Evolutionary conservation across 2,797 vertebrate genomes (phyloP).

Genomic region (Tauraco hartlaubi): DNA sequence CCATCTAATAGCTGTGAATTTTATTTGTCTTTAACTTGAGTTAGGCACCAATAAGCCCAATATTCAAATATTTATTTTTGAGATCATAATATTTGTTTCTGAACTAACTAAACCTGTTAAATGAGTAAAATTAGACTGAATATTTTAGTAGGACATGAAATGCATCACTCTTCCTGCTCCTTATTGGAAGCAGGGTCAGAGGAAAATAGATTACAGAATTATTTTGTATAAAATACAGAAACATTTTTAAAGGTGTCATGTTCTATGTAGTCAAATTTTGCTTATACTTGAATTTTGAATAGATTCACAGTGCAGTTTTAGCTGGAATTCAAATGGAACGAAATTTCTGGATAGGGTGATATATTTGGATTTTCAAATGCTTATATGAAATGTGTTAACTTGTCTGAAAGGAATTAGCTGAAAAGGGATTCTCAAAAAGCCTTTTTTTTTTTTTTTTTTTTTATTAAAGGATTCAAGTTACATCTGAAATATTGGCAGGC

Average conservation of each 20-base stretch:
- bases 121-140: neutral
- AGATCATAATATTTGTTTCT: neutral
- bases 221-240: neutral
- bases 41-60: neutral
- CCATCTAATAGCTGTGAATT: neutral
- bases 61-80: neutral
- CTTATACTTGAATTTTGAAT: conserved; percentile 3
- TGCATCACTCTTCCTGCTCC: neutral
- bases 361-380: conserved; percentile 30
- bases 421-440: neutral
- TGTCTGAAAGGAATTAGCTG: neutral
- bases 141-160: neutral
- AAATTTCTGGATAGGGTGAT: neutral
- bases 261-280: neutral
- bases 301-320: neutral
- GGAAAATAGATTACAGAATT: neutral
- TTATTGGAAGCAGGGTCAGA: neutral
- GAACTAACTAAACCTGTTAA: neutral
- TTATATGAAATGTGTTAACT: neutral
- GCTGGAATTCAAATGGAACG: neutral
- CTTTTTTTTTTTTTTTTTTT: neutral
- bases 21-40: neutral
- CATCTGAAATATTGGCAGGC: neutral
- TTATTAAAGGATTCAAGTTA: neutral
- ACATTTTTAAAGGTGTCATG: neutral